Evolutionary conservation across 2,113 vertebrate genomes (phyloP).

Genomic region (Nematolebias whitei): DNA sequence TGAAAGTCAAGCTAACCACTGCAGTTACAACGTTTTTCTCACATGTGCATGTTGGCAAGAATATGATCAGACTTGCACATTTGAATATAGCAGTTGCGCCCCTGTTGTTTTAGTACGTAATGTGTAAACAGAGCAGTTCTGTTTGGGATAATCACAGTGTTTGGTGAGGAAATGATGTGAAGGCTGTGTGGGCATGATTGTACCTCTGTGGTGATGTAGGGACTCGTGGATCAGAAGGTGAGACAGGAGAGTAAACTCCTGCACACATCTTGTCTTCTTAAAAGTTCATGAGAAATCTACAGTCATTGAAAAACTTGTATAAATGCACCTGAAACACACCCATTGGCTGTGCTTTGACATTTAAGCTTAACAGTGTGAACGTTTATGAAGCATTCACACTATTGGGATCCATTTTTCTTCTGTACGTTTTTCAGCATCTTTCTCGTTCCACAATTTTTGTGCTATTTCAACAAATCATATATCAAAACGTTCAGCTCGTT

Average conservation of each 20-base stretch:
- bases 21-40: not conserved
- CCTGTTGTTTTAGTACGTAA: slow-evolving; percentile 22
- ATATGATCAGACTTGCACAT: not conserved
- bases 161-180: slow-evolving; percentile 29
- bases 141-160: slow-evolving; percentile 62
- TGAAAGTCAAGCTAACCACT: not conserved
- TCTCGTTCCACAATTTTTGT: too few relatives aligned
- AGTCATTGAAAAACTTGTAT: slow-evolving; percentile 11
- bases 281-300: slow-evolving; percentile 10
- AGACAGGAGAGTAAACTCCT: slow-evolving; percentile 20
- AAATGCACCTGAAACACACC: slow-evolving; percentile 11
- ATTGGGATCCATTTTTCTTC: too few relatives aligned
- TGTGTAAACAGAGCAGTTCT: slow-evolving; percentile 30
- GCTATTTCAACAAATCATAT: too few relatives aligned
- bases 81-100: slow-evolving; percentile 15
- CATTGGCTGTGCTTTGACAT: not conserved
- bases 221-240: slow-evolving; percentile 25
- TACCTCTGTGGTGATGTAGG: slow-evolving; percentile 40
- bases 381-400: too few relatives aligned
- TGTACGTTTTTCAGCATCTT: too few relatives aligned
- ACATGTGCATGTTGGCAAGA: not conserved
- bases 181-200: slow-evolving; percentile 48
- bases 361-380: too few relatives aligned
- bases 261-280: slow-evolving; percentile 1
- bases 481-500: too few relatives aligned